Percentiles rank a stretch among this genome's conserved stretches.
Conservation (phyloP, 2,113 vertebrate genomes). For the Prochilodus magdalenae region DNA sequence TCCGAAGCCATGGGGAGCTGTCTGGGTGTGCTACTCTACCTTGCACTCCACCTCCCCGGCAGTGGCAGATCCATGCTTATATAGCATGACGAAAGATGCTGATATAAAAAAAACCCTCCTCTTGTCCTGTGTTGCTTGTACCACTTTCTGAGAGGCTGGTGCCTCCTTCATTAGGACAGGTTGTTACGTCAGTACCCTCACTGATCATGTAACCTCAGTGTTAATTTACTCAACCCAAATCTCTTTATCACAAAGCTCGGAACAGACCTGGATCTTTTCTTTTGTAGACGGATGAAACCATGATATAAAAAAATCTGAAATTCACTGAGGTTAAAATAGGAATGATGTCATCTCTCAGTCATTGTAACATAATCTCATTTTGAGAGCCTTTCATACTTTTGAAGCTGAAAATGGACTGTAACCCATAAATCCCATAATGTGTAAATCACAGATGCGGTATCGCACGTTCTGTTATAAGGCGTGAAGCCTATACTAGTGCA, state of each 20-base stretch:
- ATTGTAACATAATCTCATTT: not conserved
- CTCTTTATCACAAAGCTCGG: conserved; percentile 12
- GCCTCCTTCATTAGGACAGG: conserved; percentile 39
- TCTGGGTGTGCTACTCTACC: conserved; percentile 12
- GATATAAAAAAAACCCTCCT: conserved; percentile 46
- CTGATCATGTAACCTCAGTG: conserved; percentile 30
- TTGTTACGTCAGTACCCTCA: conserved; percentile 24
- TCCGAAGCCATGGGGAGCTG: conserved; percentile 33
- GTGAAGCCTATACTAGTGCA: not conserved
- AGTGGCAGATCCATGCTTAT: conserved; percentile 47
- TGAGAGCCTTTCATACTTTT: not conserved
- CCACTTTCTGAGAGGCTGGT: conserved; percentile 25
- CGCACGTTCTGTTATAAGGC: not conserved
- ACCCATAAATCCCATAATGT: not conserved
- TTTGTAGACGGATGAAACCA: not conserved
- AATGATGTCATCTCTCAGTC: not conserved
- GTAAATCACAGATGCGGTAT: too few species aligned
- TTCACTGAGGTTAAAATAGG: not conserved
- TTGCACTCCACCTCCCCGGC: not conserved
- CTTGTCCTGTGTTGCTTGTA: conserved; percentile 2
- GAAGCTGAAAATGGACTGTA: not conserved
- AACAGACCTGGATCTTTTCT: not conserved
- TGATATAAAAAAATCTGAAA: not conserved
- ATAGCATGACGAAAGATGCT: conserved; percentile 54
- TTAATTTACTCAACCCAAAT: conserved; percentile 32